A percentile compares a stretch with the other conserved stretches of the same genome.
phyloP scores from a whole-genome alignment of 2,797 vertebrate genomes.

The Pterois miles region DNA sequence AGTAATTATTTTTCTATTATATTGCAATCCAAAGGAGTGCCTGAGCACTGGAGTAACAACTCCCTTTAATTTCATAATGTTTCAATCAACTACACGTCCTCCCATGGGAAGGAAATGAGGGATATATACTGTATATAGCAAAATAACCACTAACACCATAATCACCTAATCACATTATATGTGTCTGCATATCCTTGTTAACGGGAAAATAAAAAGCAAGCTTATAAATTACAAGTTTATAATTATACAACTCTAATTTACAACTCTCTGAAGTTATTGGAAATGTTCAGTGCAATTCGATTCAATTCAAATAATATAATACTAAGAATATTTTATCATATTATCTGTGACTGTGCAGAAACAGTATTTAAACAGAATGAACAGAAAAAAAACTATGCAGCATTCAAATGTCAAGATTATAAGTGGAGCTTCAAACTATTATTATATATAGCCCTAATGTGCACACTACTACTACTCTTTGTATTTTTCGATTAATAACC shows the following conservation, averaged over 20 bases:
- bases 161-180: background rate
- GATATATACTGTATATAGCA: background rate
- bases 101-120: background rate
- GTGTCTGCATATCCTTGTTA: background rate
- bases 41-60: background rate
- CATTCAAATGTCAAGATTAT: background rate
- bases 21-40: background rate
- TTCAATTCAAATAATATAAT: background rate
- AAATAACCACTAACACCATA: background rate
- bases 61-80: background rate
- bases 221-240: too few species aligned
- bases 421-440: accelerated
- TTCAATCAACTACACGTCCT: background rate
- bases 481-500: background rate
- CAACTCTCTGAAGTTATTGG: too few species aligned
- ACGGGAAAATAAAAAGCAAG: background rate
- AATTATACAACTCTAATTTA: too few species aligned
- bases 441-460: background rate
- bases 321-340: background rate
- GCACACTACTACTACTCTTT: background rate
- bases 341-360: background rate
- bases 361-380: background rate
- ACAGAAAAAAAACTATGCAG: background rate
- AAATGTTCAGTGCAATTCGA: background rate
- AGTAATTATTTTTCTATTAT: background rate